phyloP scores from a whole-genome alignment of 2,113 vertebrate genomes.

The Ailurus styani region DNA sequence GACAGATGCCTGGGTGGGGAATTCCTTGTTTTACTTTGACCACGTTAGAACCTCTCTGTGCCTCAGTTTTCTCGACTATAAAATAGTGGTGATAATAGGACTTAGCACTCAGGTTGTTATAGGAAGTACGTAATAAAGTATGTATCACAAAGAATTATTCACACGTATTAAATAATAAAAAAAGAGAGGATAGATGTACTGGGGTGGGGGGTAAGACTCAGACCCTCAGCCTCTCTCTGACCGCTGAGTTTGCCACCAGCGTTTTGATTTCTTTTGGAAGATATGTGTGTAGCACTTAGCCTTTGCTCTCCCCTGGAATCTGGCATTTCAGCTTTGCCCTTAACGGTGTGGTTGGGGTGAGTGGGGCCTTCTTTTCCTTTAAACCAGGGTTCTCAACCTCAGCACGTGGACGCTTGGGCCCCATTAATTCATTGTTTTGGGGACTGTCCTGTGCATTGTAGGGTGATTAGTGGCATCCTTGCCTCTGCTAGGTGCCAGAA shows the following conservation, averaged over 20 bases:
- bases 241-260: not conserved
- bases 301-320: not conserved
- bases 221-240: not conserved
- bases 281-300: accelerated
- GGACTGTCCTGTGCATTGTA: not conserved
- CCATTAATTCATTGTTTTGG: not conserved
- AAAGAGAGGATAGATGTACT: too few species aligned
- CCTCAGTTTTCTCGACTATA: not conserved
- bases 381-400: not conserved
- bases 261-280: not conserved
- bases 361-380: not conserved
- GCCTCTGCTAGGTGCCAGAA: not conserved
- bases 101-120: not conserved
- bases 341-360: not conserved
- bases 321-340: not conserved
- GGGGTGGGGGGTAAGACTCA: not conserved
- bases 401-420: not conserved
- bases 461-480: not conserved
- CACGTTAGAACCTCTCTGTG: not conserved
- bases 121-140: not conserved
- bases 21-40: not conserved
- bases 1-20: not conserved
- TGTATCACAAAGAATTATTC: not conserved
- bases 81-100: not conserved
- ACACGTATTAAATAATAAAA: not conserved